Base-by-base conservation (phyloP, 1,140 invertebrate genomes). In the Drosophila biarmipes region DNA sequence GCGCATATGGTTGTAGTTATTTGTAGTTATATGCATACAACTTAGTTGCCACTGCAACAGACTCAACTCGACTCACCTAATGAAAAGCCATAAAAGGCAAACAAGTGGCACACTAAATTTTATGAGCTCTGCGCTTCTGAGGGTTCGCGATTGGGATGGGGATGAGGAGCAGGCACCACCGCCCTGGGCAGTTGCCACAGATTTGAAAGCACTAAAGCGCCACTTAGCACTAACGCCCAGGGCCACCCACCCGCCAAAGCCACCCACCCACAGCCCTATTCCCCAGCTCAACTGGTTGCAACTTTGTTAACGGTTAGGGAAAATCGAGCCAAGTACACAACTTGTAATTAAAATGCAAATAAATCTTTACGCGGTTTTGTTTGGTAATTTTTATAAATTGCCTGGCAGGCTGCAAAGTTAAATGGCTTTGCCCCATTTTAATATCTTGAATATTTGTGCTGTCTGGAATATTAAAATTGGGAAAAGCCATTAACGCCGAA, bases 71-170 rank as follows among this genome's bases (percentile, higher is more conserved):
- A 42, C 55, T 53, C 67, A 74, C 71, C 79, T 87, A 82, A 87
- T 82, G 84, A 89, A 87, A 87, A 87, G 78, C 82, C 54, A 87
- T 86, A 87, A 86, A 86, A 87, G 82, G 64, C 84, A 82, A 82
- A 87, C 84, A 87, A 87, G 84, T 87, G 79, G 74, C 84, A 68
- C 75, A 89, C 78, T 89, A 82, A 73, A 82, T 82, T 87, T 87
- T 79, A 82, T 76, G 84, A 51, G 73, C 69, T 52, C 24, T 58
- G 53, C 15, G 61, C 54, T 58, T 48, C 51, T 46, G 48, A 49
- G 40, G 24, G 24, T 24, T 24, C 43, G 21, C 75, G 27, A 37
- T 61, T 56, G 51, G 72, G 57, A 57, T 27, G 49, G 24, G 62
- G 62, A 46, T 11, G 3, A 10, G 61, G 15, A 46, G 15, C 4